Conservation (phyloP, 2,113 vertebrate genomes). For the Pterocles burchelli region DNA sequence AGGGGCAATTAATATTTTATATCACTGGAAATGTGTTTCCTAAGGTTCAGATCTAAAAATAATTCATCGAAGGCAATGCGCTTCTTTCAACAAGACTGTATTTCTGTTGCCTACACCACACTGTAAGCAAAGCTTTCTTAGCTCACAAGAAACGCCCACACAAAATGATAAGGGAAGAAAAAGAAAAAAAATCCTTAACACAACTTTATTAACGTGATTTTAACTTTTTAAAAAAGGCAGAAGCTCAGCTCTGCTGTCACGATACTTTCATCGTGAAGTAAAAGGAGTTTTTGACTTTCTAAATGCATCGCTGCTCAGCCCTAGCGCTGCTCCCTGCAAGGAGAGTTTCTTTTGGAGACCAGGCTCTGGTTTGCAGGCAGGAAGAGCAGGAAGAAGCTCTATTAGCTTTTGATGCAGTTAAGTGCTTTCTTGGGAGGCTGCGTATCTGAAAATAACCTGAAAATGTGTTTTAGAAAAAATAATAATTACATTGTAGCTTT, state of each 20-base stretch:
- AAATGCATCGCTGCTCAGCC: background rate
- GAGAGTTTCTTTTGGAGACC: accelerated
- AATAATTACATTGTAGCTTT: conserved; percentile 67
- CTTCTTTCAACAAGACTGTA: background rate
- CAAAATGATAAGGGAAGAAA: background rate
- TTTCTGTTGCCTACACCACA: background rate
- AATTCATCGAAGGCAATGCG: conserved; percentile 16
- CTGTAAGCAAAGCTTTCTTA: background rate
- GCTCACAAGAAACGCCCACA: background rate
- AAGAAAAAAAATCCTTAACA: background rate
- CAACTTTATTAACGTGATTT: background rate
- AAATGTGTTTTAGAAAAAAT: conserved; percentile 66
- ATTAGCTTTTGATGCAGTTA: background rate
- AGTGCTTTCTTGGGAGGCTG: conserved; percentile 32
- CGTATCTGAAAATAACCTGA: conserved; percentile 58
- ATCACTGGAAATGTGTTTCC: conserved; percentile 58
- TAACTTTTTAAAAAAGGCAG: background rate
- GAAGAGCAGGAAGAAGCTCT: background rate
- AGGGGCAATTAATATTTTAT: conserved; percentile 68
- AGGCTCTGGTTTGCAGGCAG: background rate
- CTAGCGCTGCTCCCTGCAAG: accelerated
- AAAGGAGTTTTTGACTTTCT: background rate
- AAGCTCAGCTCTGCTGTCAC: background rate
- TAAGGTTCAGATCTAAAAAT: conserved; percentile 72
- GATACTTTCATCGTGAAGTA: background rate